Conservation (phyloP, 2,113 vertebrate genomes). For the Otolemur garnettii region DNA sequence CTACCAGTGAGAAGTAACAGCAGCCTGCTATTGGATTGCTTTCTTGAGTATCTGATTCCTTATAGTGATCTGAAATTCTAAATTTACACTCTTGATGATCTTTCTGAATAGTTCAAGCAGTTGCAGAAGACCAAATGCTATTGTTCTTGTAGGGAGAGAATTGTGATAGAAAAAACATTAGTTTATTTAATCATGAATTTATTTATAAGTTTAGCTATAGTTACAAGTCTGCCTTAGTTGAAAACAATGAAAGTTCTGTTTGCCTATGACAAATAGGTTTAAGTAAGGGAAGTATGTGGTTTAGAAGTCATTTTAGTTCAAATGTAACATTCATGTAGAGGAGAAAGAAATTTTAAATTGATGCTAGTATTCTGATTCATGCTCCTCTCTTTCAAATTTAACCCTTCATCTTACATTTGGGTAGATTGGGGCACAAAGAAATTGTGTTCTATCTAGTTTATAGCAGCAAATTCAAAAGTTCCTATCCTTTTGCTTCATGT, state of each 20-base stretch:
- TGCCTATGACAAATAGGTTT: neutral
- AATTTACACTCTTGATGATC: slow-evolving; percentile 19
- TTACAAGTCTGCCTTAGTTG: neutral
- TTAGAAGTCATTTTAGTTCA: slow-evolving; percentile 42
- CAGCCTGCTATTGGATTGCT: slow-evolving; percentile 10
- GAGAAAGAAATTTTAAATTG: slow-evolving; percentile 43
- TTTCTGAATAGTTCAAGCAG: slow-evolving; percentile 27
- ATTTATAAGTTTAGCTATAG: neutral
- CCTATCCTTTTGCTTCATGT: neutral
- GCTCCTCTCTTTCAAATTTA: slow-evolving; percentile 30
- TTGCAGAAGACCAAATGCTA: slow-evolving; percentile 13
- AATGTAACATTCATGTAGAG: neutral
- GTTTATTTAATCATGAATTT: slow-evolving; percentile 10
- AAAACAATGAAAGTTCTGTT: slow-evolving; percentile 59
- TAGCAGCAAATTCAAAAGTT: neutral
- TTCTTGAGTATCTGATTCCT: slow-evolving; percentile 52
- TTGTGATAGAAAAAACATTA: slow-evolving; percentile 11
- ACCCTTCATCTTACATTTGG: slow-evolving; percentile 50
- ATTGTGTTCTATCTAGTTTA: neutral
- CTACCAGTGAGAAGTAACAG: slow-evolving; percentile 47
- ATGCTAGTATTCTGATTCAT: slow-evolving; percentile 23
- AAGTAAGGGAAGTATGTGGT: neutral
- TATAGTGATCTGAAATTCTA: slow-evolving; percentile 58
- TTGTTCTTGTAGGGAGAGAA: slow-evolving; percentile 27
- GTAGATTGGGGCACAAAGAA: neutral